These are phyloP conservation scores for Popillia japonica DNA, from an alignment of 1,140 invertebrate genomes.

Conservation along the genomic window DNA sequence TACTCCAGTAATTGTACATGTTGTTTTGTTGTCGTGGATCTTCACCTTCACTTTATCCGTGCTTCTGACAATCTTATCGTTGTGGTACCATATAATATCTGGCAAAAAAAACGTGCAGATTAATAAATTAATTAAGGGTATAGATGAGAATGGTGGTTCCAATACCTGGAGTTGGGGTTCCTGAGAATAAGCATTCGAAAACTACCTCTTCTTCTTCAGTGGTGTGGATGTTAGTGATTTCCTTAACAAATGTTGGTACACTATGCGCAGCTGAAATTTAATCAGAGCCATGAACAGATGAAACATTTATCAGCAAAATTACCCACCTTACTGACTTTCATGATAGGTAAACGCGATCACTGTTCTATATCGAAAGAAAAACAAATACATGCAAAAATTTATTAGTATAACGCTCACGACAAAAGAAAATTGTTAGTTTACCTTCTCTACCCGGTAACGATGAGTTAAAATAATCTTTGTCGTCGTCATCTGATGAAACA, in stretches of 20 bases:
- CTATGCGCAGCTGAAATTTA: slow-evolving; percentile 74
- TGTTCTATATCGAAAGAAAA: slow-evolving; percentile 39
- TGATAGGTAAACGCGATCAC: slow-evolving; percentile 21
- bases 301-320: background rate
- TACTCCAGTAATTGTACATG: slow-evolving; percentile 74
- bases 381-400: slow-evolving; percentile 11
- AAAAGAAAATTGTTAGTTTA: slow-evolving; percentile 37
- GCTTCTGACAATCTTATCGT: slow-evolving; percentile 80
- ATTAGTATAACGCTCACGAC: slow-evolving; percentile 12
- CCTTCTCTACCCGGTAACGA: slow-evolving; percentile 24
- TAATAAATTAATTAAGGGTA: slow-evolving; percentile 4
- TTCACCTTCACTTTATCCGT: slow-evolving; percentile 75
- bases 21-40: slow-evolving; percentile 78
- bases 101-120: slow-evolving; percentile 54
- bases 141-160: background rate
- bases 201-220: slow-evolving; percentile 77
- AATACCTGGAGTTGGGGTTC: slow-evolving; percentile 85
- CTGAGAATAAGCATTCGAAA: slow-evolving; percentile 81
- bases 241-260: slow-evolving; percentile 81
- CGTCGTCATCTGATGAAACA: slow-evolving; percentile 42
- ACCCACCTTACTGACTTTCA: slow-evolving; percentile 14
- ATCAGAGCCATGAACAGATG: background rate
- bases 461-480: background rate
- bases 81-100: slow-evolving; percentile 91
- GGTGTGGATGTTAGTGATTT: slow-evolving; percentile 77